Base-by-base conservation (phyloP, 37 sponge, comb jelly and placozoan genomes). In the Petrosia ficiformis region DNA sequence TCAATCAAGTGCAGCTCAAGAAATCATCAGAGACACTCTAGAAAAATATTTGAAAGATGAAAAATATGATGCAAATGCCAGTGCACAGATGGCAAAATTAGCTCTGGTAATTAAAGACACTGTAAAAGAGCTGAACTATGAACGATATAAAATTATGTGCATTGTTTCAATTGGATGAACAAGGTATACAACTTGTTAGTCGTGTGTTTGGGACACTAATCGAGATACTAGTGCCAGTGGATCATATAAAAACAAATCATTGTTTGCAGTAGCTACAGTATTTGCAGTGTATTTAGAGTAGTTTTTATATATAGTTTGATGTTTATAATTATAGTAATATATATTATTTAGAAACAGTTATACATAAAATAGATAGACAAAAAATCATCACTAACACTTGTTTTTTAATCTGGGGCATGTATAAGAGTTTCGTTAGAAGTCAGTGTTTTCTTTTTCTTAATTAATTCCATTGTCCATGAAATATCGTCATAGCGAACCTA, bases 121-220 rank as follows among this genome's bases (percentile, higher is more conserved):
- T 43, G 94, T 95, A 25, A 95, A 95, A 44, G 93, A 95, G 39
- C 77, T 92, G n/a, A 76, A 86, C 72, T 88, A 84, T 29, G 77
- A 80, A 1, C 81, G 96, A 32, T 95, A 88, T 78, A 95, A 87
- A 77, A 72, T 98, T 16, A 87, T 98, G 35, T 85, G 82, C 36
- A 28, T 76, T 44, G 99, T 98, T 65, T 87, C 60, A 40, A 98
- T 98, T 54, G 99, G 99, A 70, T 11, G 93, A 85, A 31, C 93
- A 95, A 78, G 96, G 95, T 30, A 52, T 95, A 37, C 66, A 87
- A 16, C 81, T 92, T 68, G 99, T 82, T 22, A 95, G 96, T 57
- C 77, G 93, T 98, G 96, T 66, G 71, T 89, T 57, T 98, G 99
- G 99, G 90, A 98, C 43, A 82, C 92, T 31, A 86, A 92, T 68